Conservation (phyloP, 2,113 vertebrate species). For the Tor tambroides region DNA sequence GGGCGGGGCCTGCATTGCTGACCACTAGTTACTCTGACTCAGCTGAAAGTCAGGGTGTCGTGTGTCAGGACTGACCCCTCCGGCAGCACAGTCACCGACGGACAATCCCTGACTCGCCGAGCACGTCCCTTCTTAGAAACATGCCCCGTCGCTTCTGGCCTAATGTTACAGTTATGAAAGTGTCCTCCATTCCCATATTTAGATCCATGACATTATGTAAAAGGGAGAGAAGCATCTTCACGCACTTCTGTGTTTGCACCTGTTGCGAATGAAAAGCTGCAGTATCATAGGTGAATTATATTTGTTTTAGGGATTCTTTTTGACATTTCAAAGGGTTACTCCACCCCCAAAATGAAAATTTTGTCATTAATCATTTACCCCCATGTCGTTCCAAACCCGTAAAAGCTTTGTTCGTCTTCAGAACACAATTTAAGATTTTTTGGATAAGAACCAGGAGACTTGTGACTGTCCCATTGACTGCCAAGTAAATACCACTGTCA, state of each 20-base stretch:
- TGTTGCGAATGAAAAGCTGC: not conserved
- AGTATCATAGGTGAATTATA: not conserved
- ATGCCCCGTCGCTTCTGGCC: not conserved
- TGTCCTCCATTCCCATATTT: conserved; percentile 35
- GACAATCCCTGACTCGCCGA: not conserved
- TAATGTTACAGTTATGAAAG: conserved; percentile 37
- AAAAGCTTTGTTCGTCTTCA: no score
- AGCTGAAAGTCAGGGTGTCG: conserved; percentile 21
- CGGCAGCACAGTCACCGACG: not conserved
- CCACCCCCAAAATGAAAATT: no score
- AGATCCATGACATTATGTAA: conserved; percentile 45
- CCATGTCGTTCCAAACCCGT: no score
- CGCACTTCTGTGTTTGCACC: not conserved
- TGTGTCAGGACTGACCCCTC: conserved; percentile 23
- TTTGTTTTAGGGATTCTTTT: not conserved
- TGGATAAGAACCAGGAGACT: no score
- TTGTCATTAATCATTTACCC: no score
- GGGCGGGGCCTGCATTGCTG: not conserved
- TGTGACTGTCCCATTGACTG: no score
- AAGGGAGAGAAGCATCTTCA: not conserved
- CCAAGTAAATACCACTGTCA: no score
- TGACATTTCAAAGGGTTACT: no score
- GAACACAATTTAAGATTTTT: no score
- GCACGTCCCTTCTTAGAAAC: conserved; percentile 1
- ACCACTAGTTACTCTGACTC: conserved; percentile 36